Evolutionary conservation across 2,113 vertebrate species (phyloP).

Genomic region (Eubucco bourcierii): DNA sequence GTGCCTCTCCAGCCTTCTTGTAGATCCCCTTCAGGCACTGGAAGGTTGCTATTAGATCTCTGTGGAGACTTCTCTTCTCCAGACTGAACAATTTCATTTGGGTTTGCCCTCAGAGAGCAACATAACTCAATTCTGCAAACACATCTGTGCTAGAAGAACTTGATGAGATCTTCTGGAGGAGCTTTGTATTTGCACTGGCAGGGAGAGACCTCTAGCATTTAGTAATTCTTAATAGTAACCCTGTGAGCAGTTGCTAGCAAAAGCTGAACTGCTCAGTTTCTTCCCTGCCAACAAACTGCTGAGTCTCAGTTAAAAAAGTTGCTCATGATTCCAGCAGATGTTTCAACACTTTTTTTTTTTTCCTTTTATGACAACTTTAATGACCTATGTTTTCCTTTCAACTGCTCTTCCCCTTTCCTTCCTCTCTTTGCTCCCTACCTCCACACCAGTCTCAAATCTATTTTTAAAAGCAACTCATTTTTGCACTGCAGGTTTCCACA

Average conservation of each 20-base stretch:
- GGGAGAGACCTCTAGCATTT: background rate
- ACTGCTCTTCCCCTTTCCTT: slow-evolving; percentile 32
- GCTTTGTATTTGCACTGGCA: background rate
- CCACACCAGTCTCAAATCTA: background rate
- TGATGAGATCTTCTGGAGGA: background rate
- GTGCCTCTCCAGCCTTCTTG: no score
- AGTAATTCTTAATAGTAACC: background rate
- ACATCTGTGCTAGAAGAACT: background rate
- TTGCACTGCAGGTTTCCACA: background rate
- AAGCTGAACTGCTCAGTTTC: background rate
- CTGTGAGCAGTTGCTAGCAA: background rate
- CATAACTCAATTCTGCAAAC: background rate
- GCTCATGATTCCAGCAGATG: slow-evolving; percentile 20
- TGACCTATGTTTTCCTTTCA: slow-evolving; percentile 17
- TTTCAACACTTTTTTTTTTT: background rate
- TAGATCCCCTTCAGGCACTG: no score
- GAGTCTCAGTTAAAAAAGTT: background rate
- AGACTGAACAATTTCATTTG: background rate
- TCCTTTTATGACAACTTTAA: background rate
- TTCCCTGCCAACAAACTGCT: background rate
- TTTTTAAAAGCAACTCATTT: slow-evolving; percentile 3
- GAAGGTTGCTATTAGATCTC: no score
- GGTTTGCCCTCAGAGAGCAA: background rate
- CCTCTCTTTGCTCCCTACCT: background rate
- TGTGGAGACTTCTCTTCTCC: no score